A percentile compares a stretch with the other conserved stretches of the same genome.
These are phyloP conservation scores for Asobara japonica DNA, from an alignment of 1,140 invertebrate species.

Conservation along the genomic window DNA sequence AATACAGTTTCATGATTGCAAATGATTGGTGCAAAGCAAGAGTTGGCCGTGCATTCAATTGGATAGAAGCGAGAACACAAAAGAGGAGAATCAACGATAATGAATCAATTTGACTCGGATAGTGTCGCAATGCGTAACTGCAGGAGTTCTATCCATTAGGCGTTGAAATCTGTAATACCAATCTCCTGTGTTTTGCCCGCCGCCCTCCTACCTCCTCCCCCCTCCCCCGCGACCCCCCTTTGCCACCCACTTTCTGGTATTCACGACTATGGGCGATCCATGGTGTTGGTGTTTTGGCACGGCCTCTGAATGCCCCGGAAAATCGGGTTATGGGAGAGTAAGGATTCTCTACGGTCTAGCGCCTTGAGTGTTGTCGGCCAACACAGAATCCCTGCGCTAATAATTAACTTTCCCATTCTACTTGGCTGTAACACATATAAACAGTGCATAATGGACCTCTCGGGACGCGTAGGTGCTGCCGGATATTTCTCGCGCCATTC, in stretches of 20 bases:
- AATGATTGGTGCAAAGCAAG: neutral
- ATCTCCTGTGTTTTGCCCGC: neutral
- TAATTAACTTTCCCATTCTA: conserved; percentile 50
- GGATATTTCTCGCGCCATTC: conserved; percentile 1
- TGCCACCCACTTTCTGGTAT: neutral
- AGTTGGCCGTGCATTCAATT: neutral
- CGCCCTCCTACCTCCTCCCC: no score
- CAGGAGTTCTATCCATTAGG: conserved; percentile 7
- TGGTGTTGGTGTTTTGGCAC: conserved; percentile 6
- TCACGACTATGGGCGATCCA: neutral
- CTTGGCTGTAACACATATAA: neutral
- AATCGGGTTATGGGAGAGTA: conserved; percentile 29
- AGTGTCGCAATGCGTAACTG: conserved; percentile 13
- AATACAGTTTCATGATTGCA: neutral
- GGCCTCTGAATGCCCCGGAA: conserved; percentile 8
- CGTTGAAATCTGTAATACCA: conserved; percentile 11
- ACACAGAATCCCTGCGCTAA: conserved; percentile 41
- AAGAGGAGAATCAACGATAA: conserved; percentile 1
- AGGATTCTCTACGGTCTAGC: conserved; percentile 24
- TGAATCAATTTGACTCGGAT: neutral
- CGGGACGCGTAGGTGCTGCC: conserved; percentile 7
- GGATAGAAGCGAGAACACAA: neutral
- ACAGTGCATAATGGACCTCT: conserved; percentile 18
- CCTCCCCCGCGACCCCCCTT: neutral
- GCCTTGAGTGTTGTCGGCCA: conserved; percentile 5